Evolutionary conservation across 2,113 vertebrate genomes (phyloP).

Genomic region (Mola mola): DNA sequence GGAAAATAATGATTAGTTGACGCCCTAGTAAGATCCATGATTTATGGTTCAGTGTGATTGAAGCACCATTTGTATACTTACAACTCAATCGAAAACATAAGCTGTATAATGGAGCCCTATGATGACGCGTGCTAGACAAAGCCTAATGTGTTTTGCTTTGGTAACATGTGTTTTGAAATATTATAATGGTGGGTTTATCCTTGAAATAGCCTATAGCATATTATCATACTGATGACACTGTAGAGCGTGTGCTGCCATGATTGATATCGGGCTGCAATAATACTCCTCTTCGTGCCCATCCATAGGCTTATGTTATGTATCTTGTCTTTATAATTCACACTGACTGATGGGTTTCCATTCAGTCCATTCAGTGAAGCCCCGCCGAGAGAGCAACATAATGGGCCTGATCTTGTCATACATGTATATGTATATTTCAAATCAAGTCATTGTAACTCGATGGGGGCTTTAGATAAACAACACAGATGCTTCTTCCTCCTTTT

Average conservation of each 20-base stretch:
- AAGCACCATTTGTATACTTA: constrained; percentile 32
- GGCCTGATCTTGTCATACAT: constrained; percentile 78
- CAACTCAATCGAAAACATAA: constrained; percentile 49
- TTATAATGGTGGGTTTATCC: constrained; percentile 75
- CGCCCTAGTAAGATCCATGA: constrained; percentile 17
- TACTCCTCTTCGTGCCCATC: constrained; percentile 69
- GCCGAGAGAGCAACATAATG: constrained; percentile 69
- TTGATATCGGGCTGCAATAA: constrained; percentile 69
- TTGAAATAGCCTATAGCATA: constrained; percentile 73
- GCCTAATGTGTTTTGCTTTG: constrained; percentile 69
- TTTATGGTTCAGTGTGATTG: constrained; percentile 40
- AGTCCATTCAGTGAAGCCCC: constrained; percentile 65
- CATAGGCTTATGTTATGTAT: constrained; percentile 76
- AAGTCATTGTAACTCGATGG: constrained; percentile 70
- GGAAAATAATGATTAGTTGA: constrained; percentile 6
- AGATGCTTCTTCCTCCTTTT: constrained; percentile 66
- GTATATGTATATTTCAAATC: constrained; percentile 80
- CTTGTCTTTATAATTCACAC: constrained; percentile 76
- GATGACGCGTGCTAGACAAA: constrained; percentile 55
- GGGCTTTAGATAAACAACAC: constrained; percentile 73
- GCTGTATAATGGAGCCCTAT: constrained; percentile 43
- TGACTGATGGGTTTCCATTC: constrained; percentile 73
- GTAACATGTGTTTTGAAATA: constrained; percentile 67
- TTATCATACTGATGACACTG: constrained; percentile 75
- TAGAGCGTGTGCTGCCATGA: constrained; percentile 53